Conservation (phyloP, 2,113 vertebrate species). For the Cyanocitta stelleri region DNA sequence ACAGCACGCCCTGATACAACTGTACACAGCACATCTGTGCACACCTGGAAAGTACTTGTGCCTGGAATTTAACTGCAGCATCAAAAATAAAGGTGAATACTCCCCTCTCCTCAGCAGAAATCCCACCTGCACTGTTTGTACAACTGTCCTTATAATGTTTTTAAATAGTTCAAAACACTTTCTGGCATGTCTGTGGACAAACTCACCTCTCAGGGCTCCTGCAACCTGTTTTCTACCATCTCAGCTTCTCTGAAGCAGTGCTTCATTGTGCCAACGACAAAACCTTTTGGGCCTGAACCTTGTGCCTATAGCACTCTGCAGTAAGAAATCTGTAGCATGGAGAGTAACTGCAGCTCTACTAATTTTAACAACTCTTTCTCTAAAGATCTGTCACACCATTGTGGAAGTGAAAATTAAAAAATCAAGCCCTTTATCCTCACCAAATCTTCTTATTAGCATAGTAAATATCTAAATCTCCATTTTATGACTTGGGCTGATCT, state of each 20-base stretch:
- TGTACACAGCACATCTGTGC: not conserved
- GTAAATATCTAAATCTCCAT: constrained; percentile 19
- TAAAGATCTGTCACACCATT: not conserved
- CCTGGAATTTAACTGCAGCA: not conserved
- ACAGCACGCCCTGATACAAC: not conserved
- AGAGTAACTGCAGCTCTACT: not conserved
- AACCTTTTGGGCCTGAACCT: not conserved
- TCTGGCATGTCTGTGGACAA: not conserved
- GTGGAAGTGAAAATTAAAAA: not conserved
- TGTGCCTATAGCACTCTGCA: not conserved
- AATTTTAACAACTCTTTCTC: not conserved
- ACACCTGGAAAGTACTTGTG: not conserved
- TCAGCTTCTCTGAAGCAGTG: not conserved
- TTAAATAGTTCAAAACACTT: not conserved
- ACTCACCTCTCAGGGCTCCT: not conserved
- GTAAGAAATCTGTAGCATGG: not conserved
- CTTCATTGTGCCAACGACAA: not conserved
- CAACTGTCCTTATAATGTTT: not conserved
- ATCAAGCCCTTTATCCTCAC: not conserved
- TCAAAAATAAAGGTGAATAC: not conserved
- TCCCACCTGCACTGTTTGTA: not conserved
- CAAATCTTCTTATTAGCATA: constrained; percentile 25
- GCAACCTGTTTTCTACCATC: not conserved
- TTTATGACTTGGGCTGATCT: constrained; percentile 13
- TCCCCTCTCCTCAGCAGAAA: not conserved